These are phyloP conservation scores for Petrolisthes cinctipes DNA, from an alignment of 2,888 invertebrate species.

Conservation along the genomic window DNA sequence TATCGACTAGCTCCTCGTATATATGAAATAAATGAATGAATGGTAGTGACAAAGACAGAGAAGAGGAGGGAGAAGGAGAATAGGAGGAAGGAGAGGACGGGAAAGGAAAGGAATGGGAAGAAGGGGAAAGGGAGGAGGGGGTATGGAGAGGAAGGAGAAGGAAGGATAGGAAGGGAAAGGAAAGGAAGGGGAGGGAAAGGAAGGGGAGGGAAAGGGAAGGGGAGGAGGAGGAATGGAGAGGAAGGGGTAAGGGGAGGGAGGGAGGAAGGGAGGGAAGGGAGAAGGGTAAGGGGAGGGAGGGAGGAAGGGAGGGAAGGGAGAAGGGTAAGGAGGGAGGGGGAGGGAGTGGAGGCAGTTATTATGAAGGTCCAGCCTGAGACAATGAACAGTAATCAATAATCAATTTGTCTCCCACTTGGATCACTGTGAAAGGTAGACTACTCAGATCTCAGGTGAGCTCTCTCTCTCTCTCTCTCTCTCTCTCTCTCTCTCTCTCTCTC, in stretches of 20 bases:
- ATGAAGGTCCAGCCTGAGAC: not conserved
- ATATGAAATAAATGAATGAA: not conserved
- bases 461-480: conserved; percentile 2
- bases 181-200: not conserved
- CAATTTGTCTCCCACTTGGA: too few species aligned
- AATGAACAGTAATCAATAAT: too few species aligned
- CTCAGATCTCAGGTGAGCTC: not conserved
- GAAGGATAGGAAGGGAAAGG: not conserved
- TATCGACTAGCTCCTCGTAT: too few species aligned
- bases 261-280: not conserved
- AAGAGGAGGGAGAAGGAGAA: not conserved
- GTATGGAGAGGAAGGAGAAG: not conserved
- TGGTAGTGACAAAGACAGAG: conserved; percentile 11
- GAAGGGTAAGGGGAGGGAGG: not conserved
- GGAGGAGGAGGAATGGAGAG: not conserved
- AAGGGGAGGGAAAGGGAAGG: not conserved
- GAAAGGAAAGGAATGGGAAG: not conserved
- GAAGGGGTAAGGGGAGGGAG: not conserved
- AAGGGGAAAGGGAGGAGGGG: not conserved
- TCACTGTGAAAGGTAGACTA: too few species aligned
- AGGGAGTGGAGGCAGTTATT: not conserved
- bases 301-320: conserved; percentile 2
- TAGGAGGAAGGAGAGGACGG: not conserved
- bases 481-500: conserved; percentile 3
- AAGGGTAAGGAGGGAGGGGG: conserved; percentile 1